Percentiles rank a stretch among this genome's conserved stretches.
Conservation (phyloP, 2,113 vertebrate species). For the Ardeotis arabs region DNA sequence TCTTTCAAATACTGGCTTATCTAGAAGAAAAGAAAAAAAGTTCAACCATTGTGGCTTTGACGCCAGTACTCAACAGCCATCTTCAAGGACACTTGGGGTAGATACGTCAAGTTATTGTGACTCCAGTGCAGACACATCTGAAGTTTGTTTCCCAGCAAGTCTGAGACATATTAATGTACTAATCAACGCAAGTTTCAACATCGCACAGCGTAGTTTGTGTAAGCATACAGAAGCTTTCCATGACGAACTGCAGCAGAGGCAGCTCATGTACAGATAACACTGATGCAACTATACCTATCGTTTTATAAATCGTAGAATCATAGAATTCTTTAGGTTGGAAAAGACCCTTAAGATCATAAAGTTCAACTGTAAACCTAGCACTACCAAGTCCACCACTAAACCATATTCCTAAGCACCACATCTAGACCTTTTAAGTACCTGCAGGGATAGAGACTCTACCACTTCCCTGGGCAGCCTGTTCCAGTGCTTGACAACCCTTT, state of each 20-base stretch:
- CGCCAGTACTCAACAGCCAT: not conserved
- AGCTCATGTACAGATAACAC: not conserved
- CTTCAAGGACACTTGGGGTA: not conserved
- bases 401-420: too few relatives aligned
- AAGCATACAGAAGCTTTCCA: not conserved
- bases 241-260: not conserved
- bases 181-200: not conserved
- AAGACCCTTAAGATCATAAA: too few relatives aligned
- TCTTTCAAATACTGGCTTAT: slow-evolving; percentile 85
- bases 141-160: not conserved
- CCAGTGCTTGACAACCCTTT: too few relatives aligned
- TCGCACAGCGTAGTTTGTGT: not conserved
- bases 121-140: not conserved
- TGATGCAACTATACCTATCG: not conserved
- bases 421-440: too few relatives aligned
- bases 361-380: too few relatives aligned
- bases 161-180: not conserved
- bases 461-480: too few relatives aligned
- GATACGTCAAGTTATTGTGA: not conserved
- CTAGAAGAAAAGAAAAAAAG: slow-evolving; percentile 65
- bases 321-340: too few relatives aligned
- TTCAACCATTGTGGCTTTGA: not conserved
- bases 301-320: not conserved
- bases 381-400: too few relatives aligned
- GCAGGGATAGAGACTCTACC: too few relatives aligned